A percentile compares a stretch with the other conserved stretches of the same genome.
These are phyloP conservation scores for Philhelius pedissequus DNA, from an alignment of 2,888 invertebrate species.

Conservation along the genomic window DNA sequence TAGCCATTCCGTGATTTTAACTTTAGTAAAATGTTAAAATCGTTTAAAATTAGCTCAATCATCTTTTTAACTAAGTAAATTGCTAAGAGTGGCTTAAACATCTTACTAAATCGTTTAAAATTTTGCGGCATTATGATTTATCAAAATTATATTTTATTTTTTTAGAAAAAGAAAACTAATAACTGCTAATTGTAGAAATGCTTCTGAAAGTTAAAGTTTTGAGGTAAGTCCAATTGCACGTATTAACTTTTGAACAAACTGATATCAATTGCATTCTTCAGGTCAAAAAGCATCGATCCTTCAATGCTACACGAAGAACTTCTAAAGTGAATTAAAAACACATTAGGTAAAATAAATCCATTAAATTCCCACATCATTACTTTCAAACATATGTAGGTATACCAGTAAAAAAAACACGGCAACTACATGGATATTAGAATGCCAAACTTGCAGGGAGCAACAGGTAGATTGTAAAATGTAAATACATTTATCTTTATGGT, in stretches of 20 bases:
- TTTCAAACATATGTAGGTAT: background rate
- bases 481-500: slow-evolving; percentile 44
- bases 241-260: background rate
- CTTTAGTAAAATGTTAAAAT: too few relatives aligned
- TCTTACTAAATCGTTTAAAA: too few relatives aligned
- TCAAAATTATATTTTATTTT: too few relatives aligned
- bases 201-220: background rate
- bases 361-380: background rate
- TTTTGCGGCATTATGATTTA: too few relatives aligned
- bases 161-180: too few relatives aligned
- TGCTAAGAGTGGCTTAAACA: too few relatives aligned
- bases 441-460: slow-evolving; percentile 36
- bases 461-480: slow-evolving; percentile 56
- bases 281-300: background rate
- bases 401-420: slow-evolving; percentile 6
- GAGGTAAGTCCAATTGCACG: background rate
- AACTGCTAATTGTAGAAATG: too few relatives aligned
- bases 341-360: background rate
- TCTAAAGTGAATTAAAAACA: background rate
- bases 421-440: slow-evolving; percentile 53
- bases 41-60: too few relatives aligned
- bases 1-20: too few relatives aligned
- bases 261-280: too few relatives aligned
- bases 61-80: too few relatives aligned
- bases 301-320: background rate